phyloP scores from a whole-genome alignment of 1,140 invertebrate species.

The Lasioglossum albipes region DNA sequence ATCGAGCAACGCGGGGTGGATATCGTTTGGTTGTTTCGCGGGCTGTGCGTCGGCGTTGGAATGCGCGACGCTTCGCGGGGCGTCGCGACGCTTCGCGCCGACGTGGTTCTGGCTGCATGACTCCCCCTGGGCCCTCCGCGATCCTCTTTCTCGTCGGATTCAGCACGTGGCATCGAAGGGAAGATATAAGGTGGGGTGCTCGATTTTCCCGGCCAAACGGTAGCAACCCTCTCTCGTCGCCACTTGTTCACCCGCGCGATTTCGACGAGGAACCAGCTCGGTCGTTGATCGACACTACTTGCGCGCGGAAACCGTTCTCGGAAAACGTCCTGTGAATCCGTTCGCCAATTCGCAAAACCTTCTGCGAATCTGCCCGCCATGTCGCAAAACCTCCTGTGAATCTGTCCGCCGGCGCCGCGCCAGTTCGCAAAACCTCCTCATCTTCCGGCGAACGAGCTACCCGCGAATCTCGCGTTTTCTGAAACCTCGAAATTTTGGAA shows the following conservation, averaged over 20 bases:
- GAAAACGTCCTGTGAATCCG: too few species aligned
- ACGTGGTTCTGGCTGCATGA: slow-evolving; percentile 52
- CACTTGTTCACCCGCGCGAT: slow-evolving; percentile 47
- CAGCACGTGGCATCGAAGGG: slow-evolving; percentile 70
- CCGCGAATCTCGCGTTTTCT: too few species aligned
- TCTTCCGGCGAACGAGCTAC: too few species aligned
- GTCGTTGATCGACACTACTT: not conserved
- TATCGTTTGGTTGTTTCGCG: not conserved
- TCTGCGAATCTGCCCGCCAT: too few species aligned
- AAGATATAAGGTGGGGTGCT: slow-evolving; percentile 60
- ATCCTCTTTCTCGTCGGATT: slow-evolving; percentile 52
- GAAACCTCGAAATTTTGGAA: too few species aligned
- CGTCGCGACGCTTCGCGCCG: slow-evolving; percentile 59
- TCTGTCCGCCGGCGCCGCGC: too few species aligned
- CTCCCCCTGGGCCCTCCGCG: not conserved
- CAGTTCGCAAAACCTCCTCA: too few species aligned
- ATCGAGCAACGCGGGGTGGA: too few species aligned
- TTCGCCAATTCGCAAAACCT: too few species aligned
- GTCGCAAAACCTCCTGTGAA: too few species aligned
- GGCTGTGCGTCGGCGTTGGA: slow-evolving; percentile 50
- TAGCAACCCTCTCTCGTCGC: slow-evolving; percentile 62
- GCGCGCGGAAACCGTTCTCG: not conserved
- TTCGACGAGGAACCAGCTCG: slow-evolving; percentile 14
- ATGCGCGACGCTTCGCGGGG: not conserved
- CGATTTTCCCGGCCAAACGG: slow-evolving; percentile 63